Evolutionary conservation across 2,888 invertebrate species (phyloP), one percentile per base, ranked within the genome.

Genomic region (Anorthoa munda): DNA sequence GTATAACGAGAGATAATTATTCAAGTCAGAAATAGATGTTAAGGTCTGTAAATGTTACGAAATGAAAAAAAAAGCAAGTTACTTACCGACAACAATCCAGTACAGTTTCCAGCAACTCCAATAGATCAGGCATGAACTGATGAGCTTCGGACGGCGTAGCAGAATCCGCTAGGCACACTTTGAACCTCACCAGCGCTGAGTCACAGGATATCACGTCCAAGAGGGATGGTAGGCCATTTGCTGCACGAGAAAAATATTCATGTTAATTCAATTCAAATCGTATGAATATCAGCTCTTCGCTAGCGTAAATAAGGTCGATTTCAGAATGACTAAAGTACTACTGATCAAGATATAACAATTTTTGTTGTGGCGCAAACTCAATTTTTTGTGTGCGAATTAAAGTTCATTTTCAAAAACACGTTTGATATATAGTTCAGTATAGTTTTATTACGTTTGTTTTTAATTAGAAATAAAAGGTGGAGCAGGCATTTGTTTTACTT

Each of bases 151-250:
- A 85, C 0, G 93, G 90, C 15, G 93, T 90, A 0, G 96, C 89
- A 2, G 95, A 94, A 31, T 96, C 94, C 0, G 93, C 91, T 68
- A 97, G 93, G 26, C 96, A 96, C 58, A 97, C 97, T 88, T 98
- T 98, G 56, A 98, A 96, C 89, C 98, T 97, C 18, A 98, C 98
- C 51, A 98, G 94, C 0, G 98, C 97, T 2, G 98, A 97, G 90
- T 98, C 98, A 86, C 98, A 96, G 18, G 98, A 97, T 86, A 98
- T 97, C 53, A 98, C 97, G 80, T 98, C 98, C 91, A 97, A 97
- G 0, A 98, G 95, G 2, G 97, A 97, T 0, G 98, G 98, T 48
- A 97, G 88, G 17, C 96, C 96, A 71, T 94, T 93, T 2, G 91
- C 96, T 94, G 80, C 5, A 77, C 86, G 31, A 61, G 13, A 13